phyloP scores from a whole-genome alignment of 1,140 invertebrate genomes.

The Pachypeltis micranthus region DNA sequence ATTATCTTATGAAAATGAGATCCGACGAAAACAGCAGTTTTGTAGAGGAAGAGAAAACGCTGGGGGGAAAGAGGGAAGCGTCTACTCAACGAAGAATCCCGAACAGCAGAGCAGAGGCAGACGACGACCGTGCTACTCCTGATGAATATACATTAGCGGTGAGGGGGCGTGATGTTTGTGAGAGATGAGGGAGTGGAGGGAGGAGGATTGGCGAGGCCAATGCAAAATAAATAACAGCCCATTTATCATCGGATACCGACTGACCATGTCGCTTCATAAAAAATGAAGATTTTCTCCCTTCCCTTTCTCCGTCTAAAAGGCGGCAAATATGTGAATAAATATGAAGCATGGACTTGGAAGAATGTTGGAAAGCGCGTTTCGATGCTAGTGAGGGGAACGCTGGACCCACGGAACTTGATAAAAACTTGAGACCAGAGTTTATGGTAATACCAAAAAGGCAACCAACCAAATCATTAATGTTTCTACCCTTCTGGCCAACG shows the following conservation, averaged over 20 bases:
- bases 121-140: no score
- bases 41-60: background rate
- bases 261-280: conserved; percentile 8
- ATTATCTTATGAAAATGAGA: conserved; percentile 10
- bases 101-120: no score
- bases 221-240: conserved; percentile 6
- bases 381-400: background rate
- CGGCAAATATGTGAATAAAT: conserved; percentile 6
- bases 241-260: conserved; percentile 2
- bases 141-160: conserved; percentile 8
- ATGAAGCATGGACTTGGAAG: conserved; percentile 1
- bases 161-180: conserved; percentile 5
- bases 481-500: background rate
- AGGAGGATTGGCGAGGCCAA: background rate
- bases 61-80: background rate
- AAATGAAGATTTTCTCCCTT: conserved; percentile 5
- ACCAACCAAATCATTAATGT: background rate
- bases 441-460: background rate
- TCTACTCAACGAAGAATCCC: no score
- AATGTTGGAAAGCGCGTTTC: no score
- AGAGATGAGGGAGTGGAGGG: background rate
- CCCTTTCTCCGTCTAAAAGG: background rate
- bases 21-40: background rate
- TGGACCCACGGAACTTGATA: no score
- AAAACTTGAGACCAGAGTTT: background rate